Percentiles rank a stretch among this genome's conserved stretches.
Evolutionary conservation across 2,888 invertebrate genomes (phyloP).

Genomic region (Drosophila vallismaia): DNA sequence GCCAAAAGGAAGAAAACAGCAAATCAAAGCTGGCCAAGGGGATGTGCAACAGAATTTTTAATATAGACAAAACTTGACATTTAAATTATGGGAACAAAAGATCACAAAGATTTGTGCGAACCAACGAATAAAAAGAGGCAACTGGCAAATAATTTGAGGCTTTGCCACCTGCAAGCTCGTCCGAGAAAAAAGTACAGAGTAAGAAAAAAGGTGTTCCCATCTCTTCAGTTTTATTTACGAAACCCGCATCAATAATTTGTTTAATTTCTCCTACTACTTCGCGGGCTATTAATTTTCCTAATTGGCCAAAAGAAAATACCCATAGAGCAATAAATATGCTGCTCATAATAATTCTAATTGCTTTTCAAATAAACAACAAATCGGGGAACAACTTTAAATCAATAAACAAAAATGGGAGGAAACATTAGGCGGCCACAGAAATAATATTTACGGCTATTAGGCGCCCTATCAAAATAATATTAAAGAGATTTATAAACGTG

Average conservation of each 20-base stretch:
- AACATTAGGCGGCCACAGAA: slow-evolving; percentile 65
- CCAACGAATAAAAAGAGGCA: slow-evolving; percentile 17
- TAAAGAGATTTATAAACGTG: slow-evolving; percentile 78
- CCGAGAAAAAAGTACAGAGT: slow-evolving; percentile 16
- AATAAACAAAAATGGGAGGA: slow-evolving; percentile 61
- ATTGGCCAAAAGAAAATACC: slow-evolving; percentile 30
- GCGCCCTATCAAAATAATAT: slow-evolving; percentile 76
- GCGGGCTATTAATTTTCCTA: slow-evolving; percentile 50
- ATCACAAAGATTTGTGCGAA: slow-evolving; percentile 42
- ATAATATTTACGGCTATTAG: slow-evolving; percentile 78
- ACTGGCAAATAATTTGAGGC: slow-evolving; percentile 54
- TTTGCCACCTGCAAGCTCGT: slow-evolving; percentile 59
- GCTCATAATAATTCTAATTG: slow-evolving; percentile 81
- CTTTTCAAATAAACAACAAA: slow-evolving; percentile 76
- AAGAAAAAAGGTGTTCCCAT: neutral
- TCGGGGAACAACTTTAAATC: slow-evolving; percentile 36
- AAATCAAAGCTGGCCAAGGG: slow-evolving; percentile 25
- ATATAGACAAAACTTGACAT: slow-evolving; percentile 83
- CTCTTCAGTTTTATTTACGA: slow-evolving; percentile 1
- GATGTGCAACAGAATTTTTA: slow-evolving; percentile 72
- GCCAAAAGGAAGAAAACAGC: slow-evolving; percentile 24
- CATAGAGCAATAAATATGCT: slow-evolving; percentile 68
- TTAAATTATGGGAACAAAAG: slow-evolving; percentile 83
- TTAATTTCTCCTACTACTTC: slow-evolving; percentile 29
- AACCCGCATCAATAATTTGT: slow-evolving; percentile 42